A percentile compares a stretch with the other conserved stretches of the same genome.
These are phyloP conservation scores for Gymnogyps californianus DNA, from an alignment of 2,113 vertebrate genomes.

Conservation along the genomic window DNA sequence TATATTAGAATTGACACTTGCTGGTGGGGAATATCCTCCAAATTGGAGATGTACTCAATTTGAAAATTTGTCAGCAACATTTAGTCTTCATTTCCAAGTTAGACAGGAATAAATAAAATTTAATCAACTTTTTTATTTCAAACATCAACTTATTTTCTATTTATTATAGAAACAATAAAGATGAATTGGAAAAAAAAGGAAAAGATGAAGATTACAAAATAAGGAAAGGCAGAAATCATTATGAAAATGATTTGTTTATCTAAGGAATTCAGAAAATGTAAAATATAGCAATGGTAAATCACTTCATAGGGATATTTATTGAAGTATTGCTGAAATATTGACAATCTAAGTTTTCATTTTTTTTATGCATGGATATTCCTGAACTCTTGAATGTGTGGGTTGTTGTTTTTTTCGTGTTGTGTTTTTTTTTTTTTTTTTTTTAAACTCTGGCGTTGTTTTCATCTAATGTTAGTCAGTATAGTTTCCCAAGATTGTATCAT, in stretches of 20 bases:
- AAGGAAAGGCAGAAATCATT: neutral
- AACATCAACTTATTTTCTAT: neutral
- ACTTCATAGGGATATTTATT: neutral
- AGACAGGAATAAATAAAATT: neutral
- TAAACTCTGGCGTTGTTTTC: neutral
- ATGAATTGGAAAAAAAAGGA: neutral
- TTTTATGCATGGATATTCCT: neutral
- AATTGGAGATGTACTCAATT: neutral
- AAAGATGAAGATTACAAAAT: neutral
- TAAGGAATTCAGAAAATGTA: neutral
- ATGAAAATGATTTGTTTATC: neutral
- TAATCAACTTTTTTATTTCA: neutral
- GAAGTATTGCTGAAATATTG: neutral
- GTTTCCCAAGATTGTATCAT: neutral
- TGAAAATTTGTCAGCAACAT: neutral
- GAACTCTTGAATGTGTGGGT: neutral
- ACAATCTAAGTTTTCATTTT: fast-evolving
- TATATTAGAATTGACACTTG: neutral
- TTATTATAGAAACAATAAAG: neutral
- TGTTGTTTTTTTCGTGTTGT: neutral
- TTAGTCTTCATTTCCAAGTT: neutral
- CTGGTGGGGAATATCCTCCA: neutral
- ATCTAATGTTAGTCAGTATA: neutral
- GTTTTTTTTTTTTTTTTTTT: neutral
- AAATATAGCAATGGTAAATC: neutral